Evolutionary conservation across 2,888 invertebrate genomes (phyloP).

Genomic region (Octonoba sinensis): DNA sequence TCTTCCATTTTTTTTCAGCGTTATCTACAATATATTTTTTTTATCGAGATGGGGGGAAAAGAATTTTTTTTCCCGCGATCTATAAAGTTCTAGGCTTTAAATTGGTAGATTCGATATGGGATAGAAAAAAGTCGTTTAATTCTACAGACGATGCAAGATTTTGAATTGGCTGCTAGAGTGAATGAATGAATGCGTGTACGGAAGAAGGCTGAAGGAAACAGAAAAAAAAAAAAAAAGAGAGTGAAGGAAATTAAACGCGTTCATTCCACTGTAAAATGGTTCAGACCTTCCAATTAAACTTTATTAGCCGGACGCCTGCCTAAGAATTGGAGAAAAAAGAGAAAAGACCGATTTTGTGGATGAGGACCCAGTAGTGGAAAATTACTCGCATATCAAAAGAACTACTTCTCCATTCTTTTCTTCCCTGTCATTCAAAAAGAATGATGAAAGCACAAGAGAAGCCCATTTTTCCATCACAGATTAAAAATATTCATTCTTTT

Average conservation of each 20-base stretch:
- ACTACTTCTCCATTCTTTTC: no score
- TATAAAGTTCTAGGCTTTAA: slow-evolving; percentile 56
- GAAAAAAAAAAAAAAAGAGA: slow-evolving; percentile 3
- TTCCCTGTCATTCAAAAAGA: no score
- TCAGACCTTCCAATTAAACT: slow-evolving; percentile 59
- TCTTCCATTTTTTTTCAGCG: slow-evolving; percentile 8
- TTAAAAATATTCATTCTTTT: no score
- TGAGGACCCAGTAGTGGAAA: slow-evolving; percentile 17
- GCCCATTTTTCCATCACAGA: no score
- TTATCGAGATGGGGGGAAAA: neutral
- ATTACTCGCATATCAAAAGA: slow-evolving; percentile 10
- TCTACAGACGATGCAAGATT: slow-evolving; percentile 46
- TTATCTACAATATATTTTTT: no score
- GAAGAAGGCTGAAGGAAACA: neutral
- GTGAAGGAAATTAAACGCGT: slow-evolving; percentile 48
- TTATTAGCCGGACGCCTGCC: slow-evolving; percentile 48
- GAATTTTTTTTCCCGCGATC: slow-evolving; percentile 51
- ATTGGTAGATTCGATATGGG: slow-evolving; percentile 19
- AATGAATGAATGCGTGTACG: slow-evolving; percentile 40
- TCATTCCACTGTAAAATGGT: slow-evolving; percentile 49
- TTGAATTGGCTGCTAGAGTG: slow-evolving; percentile 35
- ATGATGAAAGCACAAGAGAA: no score
- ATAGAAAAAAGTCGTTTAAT: slow-evolving; percentile 42
- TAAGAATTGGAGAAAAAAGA: slow-evolving; percentile 23
- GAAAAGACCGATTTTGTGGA: slow-evolving; percentile 12